Percentiles rank a stretch among this genome's conserved stretches.
These are phyloP conservation scores for Monopis laevigella DNA, from an alignment of 2,888 invertebrate genomes.

Conservation along the genomic window DNA sequence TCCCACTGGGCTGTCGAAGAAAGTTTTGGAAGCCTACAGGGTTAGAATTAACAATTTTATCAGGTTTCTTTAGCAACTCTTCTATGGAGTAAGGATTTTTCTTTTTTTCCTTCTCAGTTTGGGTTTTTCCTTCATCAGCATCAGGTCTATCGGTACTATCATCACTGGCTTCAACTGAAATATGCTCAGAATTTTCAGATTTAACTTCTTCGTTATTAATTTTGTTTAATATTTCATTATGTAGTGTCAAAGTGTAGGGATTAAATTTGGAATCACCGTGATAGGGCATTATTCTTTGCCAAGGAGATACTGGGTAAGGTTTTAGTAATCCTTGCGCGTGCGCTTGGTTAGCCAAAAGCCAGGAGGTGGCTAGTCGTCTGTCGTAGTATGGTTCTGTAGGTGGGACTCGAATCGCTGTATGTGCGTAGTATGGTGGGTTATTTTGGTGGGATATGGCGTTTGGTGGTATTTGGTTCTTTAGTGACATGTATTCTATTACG, in stretches of 20 bases:
- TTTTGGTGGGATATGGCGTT: slow-evolving; percentile 37
- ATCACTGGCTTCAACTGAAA: slow-evolving; percentile 68
- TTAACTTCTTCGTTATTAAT: slow-evolving; percentile 50
- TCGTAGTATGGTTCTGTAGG: slow-evolving; percentile 51
- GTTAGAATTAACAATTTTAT: slow-evolving; percentile 59
- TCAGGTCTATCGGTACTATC: slow-evolving; percentile 67
- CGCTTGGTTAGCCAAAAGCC: slow-evolving; percentile 63
- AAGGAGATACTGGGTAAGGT: slow-evolving; percentile 62
- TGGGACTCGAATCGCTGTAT: slow-evolving; percentile 47
- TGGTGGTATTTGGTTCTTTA: slow-evolving; percentile 40
- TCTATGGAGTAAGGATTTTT: slow-evolving; percentile 90
- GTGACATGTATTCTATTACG: slow-evolving; percentile 55
- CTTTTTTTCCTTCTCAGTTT: slow-evolving; percentile 68
- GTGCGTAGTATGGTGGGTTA: slow-evolving; percentile 49
- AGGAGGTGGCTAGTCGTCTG: slow-evolving; percentile 60
- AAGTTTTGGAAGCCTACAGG: slow-evolving; percentile 50
- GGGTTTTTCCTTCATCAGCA: slow-evolving; percentile 49
- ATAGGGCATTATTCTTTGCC: slow-evolving; percentile 70
- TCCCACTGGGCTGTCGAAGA: slow-evolving; percentile 68
- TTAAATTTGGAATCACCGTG: slow-evolving; percentile 44
- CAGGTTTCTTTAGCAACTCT: slow-evolving; percentile 83
- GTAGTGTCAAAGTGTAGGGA: slow-evolving; percentile 45
- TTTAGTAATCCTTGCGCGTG: slow-evolving; percentile 56
- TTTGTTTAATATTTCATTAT: slow-evolving; percentile 44
- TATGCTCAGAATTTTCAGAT: slow-evolving; percentile 50